Base-by-base conservation (phyloP, 1,140 invertebrate genomes). In the Drosophila pseudoananassae region DNA sequence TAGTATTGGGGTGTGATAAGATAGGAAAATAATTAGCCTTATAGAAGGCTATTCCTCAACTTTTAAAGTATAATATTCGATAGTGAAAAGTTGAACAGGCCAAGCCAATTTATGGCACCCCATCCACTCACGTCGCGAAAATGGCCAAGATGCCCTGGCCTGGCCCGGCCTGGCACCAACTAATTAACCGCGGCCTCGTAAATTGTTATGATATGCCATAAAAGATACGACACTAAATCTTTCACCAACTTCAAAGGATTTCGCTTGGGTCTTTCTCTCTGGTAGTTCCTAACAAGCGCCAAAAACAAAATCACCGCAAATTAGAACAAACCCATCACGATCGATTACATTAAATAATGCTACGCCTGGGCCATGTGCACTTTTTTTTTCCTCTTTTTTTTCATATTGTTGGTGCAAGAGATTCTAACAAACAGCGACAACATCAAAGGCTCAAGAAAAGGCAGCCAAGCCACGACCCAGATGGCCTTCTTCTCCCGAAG, bases 261-360 rank as follows among this genome's bases (percentile, higher is more conserved):
- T 68, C 65, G 50, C 43, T n/a, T 36, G 63, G 50, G 40, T 69
- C 65, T 68, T 38, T 68, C 43, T 17, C 29, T 43, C 8, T 3
- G 57, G 38, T 10, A 12, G 50, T n/a, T 40, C 47, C 38, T 76
- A 76, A 76, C 73, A 70, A 76, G 73, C 73, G 73, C 64, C 75
- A 76, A 77, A 77, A 77, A 77, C 61, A 69, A 77, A 77, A 77
- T 71, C 75, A 57, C 74, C 74, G 75, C 75, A 77, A 77, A 77
- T 77, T 77, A 77, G 75, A 77, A 77, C 75, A 77, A 77, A 70
- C 73, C 74, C 75, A 77, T 77, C 75, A 77, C 75, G 75, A 77
- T 77, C 75, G 75, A 77, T 77, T 77, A 70, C 75, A 77, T 77
- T 77, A 77, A 77, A 77, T 77, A 77, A 77, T 77, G 65, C 64